Percentiles rank a stretch among this genome's conserved stretches.
These are phyloP conservation scores for Hylyphantes graminicola DNA, from an alignment of 1,140 invertebrate species.

Conservation along the genomic window DNA sequence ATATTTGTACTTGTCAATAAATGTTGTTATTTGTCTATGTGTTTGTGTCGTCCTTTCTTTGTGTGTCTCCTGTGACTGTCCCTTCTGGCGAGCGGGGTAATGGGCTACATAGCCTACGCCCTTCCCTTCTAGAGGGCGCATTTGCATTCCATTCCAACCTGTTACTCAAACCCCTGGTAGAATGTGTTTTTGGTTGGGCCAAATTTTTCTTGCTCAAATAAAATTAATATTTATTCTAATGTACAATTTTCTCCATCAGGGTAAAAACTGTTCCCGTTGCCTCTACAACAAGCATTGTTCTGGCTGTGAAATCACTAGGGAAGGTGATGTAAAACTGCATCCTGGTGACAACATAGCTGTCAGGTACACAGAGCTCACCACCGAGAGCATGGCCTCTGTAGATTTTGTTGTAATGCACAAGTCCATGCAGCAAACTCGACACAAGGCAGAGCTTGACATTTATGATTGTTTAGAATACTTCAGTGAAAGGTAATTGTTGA, in stretches of 20 bases:
- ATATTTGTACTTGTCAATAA: no score
- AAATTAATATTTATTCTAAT: no score
- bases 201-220: no score
- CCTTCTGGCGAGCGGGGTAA: no score
- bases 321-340: constrained; percentile 71
- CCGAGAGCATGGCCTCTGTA: constrained; percentile 48
- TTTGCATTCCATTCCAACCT: no score
- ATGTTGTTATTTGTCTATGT: no score
- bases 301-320: constrained; percentile 73
- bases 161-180: no score
- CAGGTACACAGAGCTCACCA: constrained; percentile 65
- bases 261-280: constrained; percentile 76
- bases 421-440: constrained; percentile 57
- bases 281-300: constrained; percentile 73
- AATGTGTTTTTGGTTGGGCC: no score
- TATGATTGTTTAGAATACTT: constrained; percentile 55
- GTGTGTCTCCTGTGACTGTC: no score
- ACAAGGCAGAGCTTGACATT: constrained; percentile 50
- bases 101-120: no score
- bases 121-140: no score
- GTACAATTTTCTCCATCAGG: constrained; percentile 67
- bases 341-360: constrained; percentile 74
- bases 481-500: constrained; percentile 40
- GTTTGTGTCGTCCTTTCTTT: no score
- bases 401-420: constrained; percentile 62